Base-by-base conservation (phyloP, 2,797 vertebrate genomes). In the Rhinella marina region DNA sequence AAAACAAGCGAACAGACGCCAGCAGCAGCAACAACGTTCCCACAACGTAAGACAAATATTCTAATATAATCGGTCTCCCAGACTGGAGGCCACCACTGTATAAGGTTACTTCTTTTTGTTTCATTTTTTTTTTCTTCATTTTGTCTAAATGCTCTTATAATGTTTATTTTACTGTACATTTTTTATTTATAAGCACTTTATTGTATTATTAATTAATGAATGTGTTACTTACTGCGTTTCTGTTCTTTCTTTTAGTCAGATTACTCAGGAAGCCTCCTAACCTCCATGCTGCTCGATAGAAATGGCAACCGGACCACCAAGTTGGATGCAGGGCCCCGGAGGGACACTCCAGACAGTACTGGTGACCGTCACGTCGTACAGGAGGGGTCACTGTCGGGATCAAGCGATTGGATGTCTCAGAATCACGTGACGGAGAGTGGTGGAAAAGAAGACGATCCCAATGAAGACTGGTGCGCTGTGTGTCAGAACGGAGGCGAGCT, bases 401-500 rank as follows among this genome's bases (percentile, higher is more conserved):
- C 68, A 48, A 48, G 13, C 2, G 23, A n/a, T 23, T 88, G 90
- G 84, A 77, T 56, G 68, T n/a, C 27, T 2, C 73, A 84, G 54
- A 56, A 41, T 12, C 84, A 70, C 1, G 76, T 81, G 41, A 92
- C 92, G 0, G 95, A 95, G 57, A 89, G 93, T 0, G 94, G 95
- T 3, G 72, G 83, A 2, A 96, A 96, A 91, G 95, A 96, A 17
- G 96, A 96, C 5, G 96, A 96, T 88, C 95, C 96, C 72, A 96
- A 96, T 23, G 95, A 96, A 88, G 96, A 96, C 7, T 96, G 96
- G 96, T 96, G 95, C 88, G 95, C 95, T 3, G 95, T 96, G 0
- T 96, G 95, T 90, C 95, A 96, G 83, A 96, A 96, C 5, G 95
- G 95, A 88, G 95, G 95, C 57, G 94, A 96, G 2, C 94, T 96